Conservation (phyloP, 2,797 vertebrate genomes). For the Staurois parvus region DNA sequence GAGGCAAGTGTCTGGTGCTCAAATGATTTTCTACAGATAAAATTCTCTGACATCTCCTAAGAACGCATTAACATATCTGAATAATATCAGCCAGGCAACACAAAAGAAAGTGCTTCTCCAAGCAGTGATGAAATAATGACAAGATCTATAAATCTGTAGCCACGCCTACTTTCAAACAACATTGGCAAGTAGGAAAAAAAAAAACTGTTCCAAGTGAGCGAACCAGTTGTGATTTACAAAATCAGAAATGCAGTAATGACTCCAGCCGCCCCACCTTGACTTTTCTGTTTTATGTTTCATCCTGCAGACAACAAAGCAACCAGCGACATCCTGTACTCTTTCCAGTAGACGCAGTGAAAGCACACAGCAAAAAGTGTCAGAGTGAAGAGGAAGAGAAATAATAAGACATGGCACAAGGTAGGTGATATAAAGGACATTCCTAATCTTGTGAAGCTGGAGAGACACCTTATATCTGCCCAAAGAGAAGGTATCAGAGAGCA, state of each 20-base stretch:
- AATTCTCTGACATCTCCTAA: not conserved
- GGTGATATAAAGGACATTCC: slow-evolving; percentile 2
- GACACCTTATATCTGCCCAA: not conserved
- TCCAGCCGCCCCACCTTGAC: slow-evolving; percentile 59
- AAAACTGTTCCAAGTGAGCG: slow-evolving; percentile 62
- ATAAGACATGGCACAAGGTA: slow-evolving; percentile 68
- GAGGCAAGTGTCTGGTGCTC: too few species aligned
- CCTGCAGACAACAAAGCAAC: slow-evolving; percentile 42
- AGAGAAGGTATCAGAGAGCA: not conserved
- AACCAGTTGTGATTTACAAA: slow-evolving; percentile 68
- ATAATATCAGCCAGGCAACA: not conserved
- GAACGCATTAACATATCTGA: not conserved
- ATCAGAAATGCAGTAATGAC: slow-evolving; percentile 59
- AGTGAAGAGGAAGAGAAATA: slow-evolving; percentile 27
- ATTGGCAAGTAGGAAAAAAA: slow-evolving; percentile 65
- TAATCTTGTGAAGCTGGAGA: not conserved
- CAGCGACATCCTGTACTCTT: slow-evolving; percentile 59
- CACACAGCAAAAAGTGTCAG: slow-evolving; percentile 8
- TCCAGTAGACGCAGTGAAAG: slow-evolving; percentile 11
- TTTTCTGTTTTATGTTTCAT: slow-evolving; percentile 34
- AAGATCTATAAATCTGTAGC: slow-evolving; percentile 29
- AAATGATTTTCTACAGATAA: too few species aligned
- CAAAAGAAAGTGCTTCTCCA: not conserved
- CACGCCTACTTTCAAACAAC: slow-evolving; percentile 53
- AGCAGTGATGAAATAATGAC: slow-evolving; percentile 40